Conservation (phyloP, 1,140 invertebrate species). For the Eciton burchellii region DNA sequence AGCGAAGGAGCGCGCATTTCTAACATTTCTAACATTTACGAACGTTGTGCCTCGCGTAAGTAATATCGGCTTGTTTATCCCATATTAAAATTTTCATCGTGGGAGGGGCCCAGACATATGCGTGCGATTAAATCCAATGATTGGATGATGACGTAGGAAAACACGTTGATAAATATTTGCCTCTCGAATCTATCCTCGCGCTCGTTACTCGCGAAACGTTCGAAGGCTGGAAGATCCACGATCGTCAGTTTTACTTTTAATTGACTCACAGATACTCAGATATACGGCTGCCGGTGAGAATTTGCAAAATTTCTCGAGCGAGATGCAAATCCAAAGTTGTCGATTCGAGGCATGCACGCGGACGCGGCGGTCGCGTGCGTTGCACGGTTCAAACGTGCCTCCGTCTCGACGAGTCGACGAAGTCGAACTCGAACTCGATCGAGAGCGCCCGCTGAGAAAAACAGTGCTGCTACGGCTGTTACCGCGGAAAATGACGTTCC, state of each 20-base stretch:
- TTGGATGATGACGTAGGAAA: background rate
- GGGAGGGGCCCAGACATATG: too few species aligned
- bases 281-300: background rate
- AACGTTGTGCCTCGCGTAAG: too few species aligned
- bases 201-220: background rate
- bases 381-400: background rate
- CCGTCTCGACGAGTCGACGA: background rate
- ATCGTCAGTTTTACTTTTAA: slow-evolving; percentile 11
- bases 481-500: background rate
- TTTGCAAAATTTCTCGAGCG: slow-evolving; percentile 7
- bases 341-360: background rate
- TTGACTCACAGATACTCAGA: background rate
- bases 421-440: background rate
- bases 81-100: too few species aligned
- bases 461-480: background rate
- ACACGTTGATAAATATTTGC: background rate
- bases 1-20: background rate
- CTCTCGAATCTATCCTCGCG: background rate
- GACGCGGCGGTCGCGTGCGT: background rate
- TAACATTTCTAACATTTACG: too few species aligned
- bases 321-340: background rate
- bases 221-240: background rate
- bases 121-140: too few species aligned
- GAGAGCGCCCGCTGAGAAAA: background rate
- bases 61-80: too few species aligned